A percentile compares a stretch with the other conserved stretches of the same genome.
Evolutionary conservation across 2,113 vertebrate species (phyloP).

Genomic region (Tinamus guttatus): DNA sequence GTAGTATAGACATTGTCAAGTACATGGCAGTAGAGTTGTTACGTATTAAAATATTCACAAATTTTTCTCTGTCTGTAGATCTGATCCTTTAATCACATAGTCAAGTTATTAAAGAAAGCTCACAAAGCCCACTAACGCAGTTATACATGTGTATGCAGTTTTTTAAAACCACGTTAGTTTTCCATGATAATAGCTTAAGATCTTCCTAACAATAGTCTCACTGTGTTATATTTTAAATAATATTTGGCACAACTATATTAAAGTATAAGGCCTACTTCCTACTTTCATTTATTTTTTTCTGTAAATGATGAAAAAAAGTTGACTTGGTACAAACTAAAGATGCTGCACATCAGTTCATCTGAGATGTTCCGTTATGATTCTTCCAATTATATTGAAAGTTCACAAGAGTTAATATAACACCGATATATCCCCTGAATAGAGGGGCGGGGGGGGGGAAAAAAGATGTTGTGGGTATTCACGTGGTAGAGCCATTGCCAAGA

Average conservation of each 20-base stretch:
- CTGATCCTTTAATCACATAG: not conserved
- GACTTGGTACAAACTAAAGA: not conserved
- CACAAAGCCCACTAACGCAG: not conserved
- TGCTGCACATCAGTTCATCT: not conserved
- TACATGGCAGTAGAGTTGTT: not conserved
- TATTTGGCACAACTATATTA: not conserved
- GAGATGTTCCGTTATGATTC: not conserved
- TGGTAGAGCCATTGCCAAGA: not conserved
- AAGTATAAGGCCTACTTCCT: not conserved
- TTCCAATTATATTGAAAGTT: not conserved
- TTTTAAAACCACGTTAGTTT: not conserved
- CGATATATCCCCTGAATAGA: not conserved
- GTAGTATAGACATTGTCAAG: not conserved
- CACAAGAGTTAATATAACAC: not conserved
- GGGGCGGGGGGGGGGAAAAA: no score
- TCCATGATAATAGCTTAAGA: not conserved
- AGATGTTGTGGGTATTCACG: rapidly evolving
- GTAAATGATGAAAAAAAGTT: not conserved
- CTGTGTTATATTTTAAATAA: not conserved
- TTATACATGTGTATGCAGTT: rapidly evolving
- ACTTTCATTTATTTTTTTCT: not conserved
- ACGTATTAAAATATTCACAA: not conserved
- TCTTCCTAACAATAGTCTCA: not conserved
- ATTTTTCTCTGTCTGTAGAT: not conserved
- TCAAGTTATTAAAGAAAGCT: not conserved